Conservation (phyloP, 2,113 vertebrate species). For the Numenius arquata region DNA sequence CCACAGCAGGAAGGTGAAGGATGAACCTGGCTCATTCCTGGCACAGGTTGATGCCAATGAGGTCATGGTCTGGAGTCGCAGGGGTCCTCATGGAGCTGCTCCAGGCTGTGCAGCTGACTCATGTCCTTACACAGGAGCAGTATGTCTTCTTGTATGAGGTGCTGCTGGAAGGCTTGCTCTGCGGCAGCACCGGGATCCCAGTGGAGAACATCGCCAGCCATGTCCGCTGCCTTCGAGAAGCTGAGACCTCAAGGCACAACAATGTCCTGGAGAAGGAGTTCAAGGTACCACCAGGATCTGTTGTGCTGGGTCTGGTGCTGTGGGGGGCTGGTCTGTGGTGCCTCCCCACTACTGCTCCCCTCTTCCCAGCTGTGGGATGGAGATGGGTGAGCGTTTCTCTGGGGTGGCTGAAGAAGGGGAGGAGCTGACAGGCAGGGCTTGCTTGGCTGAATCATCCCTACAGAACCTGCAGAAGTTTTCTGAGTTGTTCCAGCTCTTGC, state of each 20-base stretch:
- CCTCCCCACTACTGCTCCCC: not conserved
- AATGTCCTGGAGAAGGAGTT: constrained; percentile 42
- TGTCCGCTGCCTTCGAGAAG: not conserved
- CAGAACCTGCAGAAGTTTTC: constrained; percentile 63
- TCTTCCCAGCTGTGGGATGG: not conserved
- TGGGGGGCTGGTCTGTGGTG: not conserved
- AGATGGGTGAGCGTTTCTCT: not conserved
- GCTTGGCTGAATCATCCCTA: not conserved
- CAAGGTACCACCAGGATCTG: constrained; percentile 22
- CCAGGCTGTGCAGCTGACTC: not conserved
- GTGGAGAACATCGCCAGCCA: not conserved
- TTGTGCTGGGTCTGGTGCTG: not conserved
- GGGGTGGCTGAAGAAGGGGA: not conserved
- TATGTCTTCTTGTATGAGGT: constrained; percentile 61
- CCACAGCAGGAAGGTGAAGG: not conserved
- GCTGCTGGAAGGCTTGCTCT: constrained; percentile 59
- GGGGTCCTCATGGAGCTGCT: not conserved
- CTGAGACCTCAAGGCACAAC: not conserved
- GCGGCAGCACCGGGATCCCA: not conserved
- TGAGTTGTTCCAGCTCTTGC: constrained; percentile 48
- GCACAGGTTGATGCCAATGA: not conserved
- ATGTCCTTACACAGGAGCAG: constrained; percentile 34
- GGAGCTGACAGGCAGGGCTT: not conserved
- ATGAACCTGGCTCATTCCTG: not conserved
- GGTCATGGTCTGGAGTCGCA: not conserved